Conservation (phyloP, 2,888 invertebrate genomes). For the Bembecia ichneumoniformis region DNA sequence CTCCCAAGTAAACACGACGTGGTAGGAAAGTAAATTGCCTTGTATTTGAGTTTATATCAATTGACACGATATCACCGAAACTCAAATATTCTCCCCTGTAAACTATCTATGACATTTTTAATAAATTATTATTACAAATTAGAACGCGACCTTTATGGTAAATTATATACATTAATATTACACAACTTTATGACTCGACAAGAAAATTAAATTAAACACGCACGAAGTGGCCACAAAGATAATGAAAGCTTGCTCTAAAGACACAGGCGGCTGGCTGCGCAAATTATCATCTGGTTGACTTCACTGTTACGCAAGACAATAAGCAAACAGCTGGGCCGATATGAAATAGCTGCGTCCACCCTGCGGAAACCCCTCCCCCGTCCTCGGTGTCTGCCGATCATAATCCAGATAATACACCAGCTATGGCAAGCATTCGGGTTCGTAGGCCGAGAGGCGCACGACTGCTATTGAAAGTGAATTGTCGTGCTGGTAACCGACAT, state of each 20-base stretch:
- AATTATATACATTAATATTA: slow-evolving; percentile 20
- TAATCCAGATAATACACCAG: slow-evolving; percentile 54
- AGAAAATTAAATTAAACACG: slow-evolving; percentile 60
- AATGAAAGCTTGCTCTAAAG: slow-evolving; percentile 45
- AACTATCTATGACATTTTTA: neutral
- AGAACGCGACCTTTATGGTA: slow-evolving; percentile 16
- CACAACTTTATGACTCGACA: slow-evolving; percentile 33
- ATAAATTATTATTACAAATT: neutral
- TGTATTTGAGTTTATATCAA: no score
- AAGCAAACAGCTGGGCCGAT: slow-evolving; percentile 53
- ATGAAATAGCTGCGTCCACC: slow-evolving; percentile 40
- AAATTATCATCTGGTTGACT: slow-evolving; percentile 61
- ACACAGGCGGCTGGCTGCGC: slow-evolving; percentile 35
- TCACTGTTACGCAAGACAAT: slow-evolving; percentile 64
- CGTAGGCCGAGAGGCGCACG: slow-evolving; percentile 59
- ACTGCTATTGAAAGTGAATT: slow-evolving; percentile 61
- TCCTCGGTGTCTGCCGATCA: slow-evolving; percentile 56
- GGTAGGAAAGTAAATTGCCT: no score
- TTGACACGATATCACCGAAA: no score
- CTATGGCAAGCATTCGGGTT: slow-evolving; percentile 49
- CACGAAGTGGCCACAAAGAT: slow-evolving; percentile 54
- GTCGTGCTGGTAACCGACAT: slow-evolving; percentile 40
- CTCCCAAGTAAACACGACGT: no score
- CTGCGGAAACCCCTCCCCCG: slow-evolving; percentile 18
- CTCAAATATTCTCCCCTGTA: no score